Percentiles rank a stretch among this genome's conserved stretches.
These are phyloP conservation scores for Xestia rhomboidea DNA, from an alignment of 2,888 invertebrate genomes.

Conservation along the genomic window DNA sequence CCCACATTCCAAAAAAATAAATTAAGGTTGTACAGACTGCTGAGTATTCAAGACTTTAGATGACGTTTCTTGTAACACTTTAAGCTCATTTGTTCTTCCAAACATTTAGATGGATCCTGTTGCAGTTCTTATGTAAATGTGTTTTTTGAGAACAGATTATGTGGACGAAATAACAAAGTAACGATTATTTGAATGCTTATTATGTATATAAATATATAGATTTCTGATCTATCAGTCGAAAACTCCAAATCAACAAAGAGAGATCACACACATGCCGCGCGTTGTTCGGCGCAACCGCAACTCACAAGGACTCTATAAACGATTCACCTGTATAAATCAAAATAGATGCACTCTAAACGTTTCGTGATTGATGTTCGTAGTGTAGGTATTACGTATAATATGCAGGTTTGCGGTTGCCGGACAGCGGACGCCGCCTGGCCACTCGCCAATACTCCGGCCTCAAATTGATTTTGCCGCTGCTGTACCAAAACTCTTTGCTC, in stretches of 20 bases:
- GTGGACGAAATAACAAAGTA: too few species aligned
- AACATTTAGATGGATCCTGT: background rate
- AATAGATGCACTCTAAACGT: conserved; percentile 71
- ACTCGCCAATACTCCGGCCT: conserved; percentile 83
- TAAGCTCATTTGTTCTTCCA: background rate
- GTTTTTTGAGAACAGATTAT: background rate
- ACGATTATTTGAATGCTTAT: background rate
- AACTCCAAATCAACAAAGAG: conserved; percentile 32
- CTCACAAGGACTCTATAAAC: conserved; percentile 63
- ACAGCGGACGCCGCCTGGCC: conserved; percentile 79
- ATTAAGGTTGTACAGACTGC: conserved; percentile 5
- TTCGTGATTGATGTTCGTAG: conserved; percentile 71
- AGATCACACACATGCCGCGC: conserved; percentile 36
- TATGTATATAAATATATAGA: too few species aligned
- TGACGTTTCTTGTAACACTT: conserved; percentile 10
- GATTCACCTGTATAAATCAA: conserved; percentile 70
- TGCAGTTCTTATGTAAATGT: background rate
- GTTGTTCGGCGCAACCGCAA: conserved; percentile 58
- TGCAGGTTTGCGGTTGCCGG: conserved; percentile 78
- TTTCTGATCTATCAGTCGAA: conserved; percentile 23
- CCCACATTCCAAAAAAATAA: conserved; percentile 52
- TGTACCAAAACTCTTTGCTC: conserved; percentile 83
- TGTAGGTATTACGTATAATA: conserved; percentile 73
- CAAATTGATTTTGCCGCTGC: conserved; percentile 87
- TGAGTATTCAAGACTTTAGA: background rate